Evolutionary conservation across 2,888 invertebrate genomes (phyloP), one percentile per base, ranked within the genome.

Genomic region (Hirtodrosophila duncani): DNA sequence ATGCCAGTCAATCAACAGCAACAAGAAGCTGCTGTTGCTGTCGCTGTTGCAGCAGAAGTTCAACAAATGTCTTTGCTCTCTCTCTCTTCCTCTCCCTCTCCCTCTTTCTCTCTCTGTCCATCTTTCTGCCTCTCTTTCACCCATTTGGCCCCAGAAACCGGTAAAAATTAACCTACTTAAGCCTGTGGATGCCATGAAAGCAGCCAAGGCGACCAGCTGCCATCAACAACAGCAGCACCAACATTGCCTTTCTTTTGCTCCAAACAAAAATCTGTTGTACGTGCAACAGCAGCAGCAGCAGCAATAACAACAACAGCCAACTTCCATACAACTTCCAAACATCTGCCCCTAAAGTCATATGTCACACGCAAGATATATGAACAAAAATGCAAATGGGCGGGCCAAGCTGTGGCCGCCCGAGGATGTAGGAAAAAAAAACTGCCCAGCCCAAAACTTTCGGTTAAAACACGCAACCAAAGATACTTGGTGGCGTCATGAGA

Each of bases 91-190:
- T 3, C 14, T 23, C 13, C 9, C 18, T 30, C 20, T 10, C 33
- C 38, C 48, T 14, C 31, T 52, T 39, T 8, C 16, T 20, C 9
- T 16, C 37, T 24, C 16, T 14, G 16, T 13, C 14, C 18, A 10
- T 10, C 3, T 23, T 18, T 3, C 29, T 37, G 16, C 41, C 3
- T 6, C 23, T 17, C 10, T 9, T 16, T 18, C 29, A 17, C 13
- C 23, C 31, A 34, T 52, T 41, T 43, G 63, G 67, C 44, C 51
- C 72, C 57, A 65, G 16, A 77, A 79, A 79, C 78, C 82, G 82
- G 82, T 82, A 62, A 79, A 79, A 79, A 79, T 82, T 79, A 79
- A 79, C 79, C 79, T 82, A 79, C 82, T 82, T 82, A 71, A 51
- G 38, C n/a, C n/a, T 43, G 26, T 37, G 53, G 41, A 52, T 36